phyloP scores from a whole-genome alignment of 2,797 vertebrate species.

The Periophthalmus magnuspinnatus region DNA sequence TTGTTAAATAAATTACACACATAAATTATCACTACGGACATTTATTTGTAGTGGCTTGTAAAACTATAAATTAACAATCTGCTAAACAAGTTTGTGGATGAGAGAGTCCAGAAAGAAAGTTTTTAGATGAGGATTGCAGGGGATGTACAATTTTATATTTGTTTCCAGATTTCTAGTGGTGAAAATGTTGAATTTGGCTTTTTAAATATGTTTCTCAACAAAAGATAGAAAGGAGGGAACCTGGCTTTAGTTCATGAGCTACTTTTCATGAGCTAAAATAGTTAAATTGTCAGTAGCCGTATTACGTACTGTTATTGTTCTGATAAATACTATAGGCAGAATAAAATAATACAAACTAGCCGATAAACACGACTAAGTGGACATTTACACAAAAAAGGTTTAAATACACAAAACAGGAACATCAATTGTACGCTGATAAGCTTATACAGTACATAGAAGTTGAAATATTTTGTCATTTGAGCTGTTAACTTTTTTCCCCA shows the following conservation, averaged over 20 bases:
- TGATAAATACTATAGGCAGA: no score
- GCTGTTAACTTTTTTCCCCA: background rate
- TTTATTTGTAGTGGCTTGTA: background rate
- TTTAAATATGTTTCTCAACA: background rate
- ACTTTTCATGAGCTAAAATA: no score
- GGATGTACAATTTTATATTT: background rate
- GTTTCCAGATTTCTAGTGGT: background rate
- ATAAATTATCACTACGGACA: background rate
- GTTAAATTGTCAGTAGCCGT: background rate
- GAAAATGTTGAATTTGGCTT: background rate
- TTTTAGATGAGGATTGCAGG: background rate
- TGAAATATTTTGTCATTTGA: background rate
- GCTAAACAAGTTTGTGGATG: background rate
- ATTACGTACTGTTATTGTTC: no score
- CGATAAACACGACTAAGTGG: background rate
- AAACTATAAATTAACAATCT: constrained; percentile 5
- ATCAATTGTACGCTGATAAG: background rate
- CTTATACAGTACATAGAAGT: background rate
- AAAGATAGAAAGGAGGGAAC: no score
- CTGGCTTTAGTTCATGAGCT: no score
- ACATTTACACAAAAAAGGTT: background rate
- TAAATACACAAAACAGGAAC: no score
- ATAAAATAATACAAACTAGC: no score
- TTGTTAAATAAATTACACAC: constrained; percentile 2
- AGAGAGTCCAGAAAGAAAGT: background rate